These are phyloP conservation scores for Eupithecia subumbrata DNA, from an alignment of 2,888 invertebrate genomes.

Conservation along the genomic window DNA sequence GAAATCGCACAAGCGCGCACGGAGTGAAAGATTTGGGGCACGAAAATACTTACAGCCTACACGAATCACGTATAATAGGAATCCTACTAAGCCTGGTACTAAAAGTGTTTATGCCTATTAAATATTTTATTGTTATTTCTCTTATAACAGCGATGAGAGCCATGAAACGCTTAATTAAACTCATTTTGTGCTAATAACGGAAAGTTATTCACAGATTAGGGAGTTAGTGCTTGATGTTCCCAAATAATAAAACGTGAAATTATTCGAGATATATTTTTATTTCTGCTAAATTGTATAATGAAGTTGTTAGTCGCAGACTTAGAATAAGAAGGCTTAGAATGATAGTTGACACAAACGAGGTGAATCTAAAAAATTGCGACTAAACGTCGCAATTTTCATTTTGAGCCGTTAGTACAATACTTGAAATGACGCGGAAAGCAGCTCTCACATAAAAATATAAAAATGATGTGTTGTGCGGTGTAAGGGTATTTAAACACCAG, in stretches of 20 bases:
- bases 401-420: too few species aligned
- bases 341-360: too few species aligned
- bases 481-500: too few species aligned
- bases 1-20: too few species aligned
- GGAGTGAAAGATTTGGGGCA: too few species aligned
- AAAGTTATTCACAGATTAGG: constrained; percentile 14
- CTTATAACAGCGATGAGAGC: constrained; percentile 18
- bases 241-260: not conserved
- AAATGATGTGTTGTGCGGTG: too few species aligned
- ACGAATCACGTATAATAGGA: constrained; percentile 2
- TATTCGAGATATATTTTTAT: not conserved
- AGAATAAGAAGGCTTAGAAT: too few species aligned
- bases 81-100: constrained; percentile 17
- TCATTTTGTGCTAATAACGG: constrained; percentile 26
- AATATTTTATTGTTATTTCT: constrained; percentile 33
- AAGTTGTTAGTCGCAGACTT: not conserved
- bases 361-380: too few species aligned
- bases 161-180: constrained; percentile 41
- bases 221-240: not conserved
- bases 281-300: not conserved
- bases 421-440: too few species aligned
- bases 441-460: too few species aligned
- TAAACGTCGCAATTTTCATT: too few species aligned
- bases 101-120: constrained; percentile 26
- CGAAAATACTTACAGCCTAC: not conserved